Evolutionary conservation across 2,113 vertebrate species (phyloP).

Genomic region (Chlorodrepanis virens): DNA sequence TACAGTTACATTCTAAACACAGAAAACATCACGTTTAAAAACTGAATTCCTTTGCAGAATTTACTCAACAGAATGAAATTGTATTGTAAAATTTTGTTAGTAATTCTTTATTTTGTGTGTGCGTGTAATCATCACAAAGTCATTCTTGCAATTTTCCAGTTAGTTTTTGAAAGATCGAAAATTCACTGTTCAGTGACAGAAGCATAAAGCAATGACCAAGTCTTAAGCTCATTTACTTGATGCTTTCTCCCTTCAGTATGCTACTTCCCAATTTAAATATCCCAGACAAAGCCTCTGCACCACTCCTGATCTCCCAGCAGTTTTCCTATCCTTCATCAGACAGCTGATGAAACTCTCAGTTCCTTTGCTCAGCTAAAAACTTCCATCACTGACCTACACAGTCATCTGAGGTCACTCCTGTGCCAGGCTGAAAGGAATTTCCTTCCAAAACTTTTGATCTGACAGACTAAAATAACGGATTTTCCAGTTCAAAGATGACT

Average conservation of each 20-base stretch:
- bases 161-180: background rate
- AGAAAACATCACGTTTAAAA: accelerated
- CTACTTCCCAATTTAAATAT: background rate
- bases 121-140: background rate
- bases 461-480: background rate
- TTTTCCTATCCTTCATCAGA: background rate
- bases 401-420: background rate
- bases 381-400: background rate
- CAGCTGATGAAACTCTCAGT: background rate
- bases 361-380: background rate
- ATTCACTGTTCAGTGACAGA: background rate
- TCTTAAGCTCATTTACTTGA: background rate
- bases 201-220: background rate
- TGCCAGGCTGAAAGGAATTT: background rate
- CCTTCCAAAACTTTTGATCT: background rate
- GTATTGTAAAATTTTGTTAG: background rate
- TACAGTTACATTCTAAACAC: background rate
- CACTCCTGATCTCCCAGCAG: background rate
- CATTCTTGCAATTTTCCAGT: background rate
- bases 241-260: background rate
- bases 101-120: background rate
- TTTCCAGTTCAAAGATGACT: background rate
- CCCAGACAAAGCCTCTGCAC: background rate
- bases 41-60: background rate
- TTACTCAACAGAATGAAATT: background rate